phyloP scores from a whole-genome alignment of 2,888 invertebrate species.

The Oeneis ivallda region DNA sequence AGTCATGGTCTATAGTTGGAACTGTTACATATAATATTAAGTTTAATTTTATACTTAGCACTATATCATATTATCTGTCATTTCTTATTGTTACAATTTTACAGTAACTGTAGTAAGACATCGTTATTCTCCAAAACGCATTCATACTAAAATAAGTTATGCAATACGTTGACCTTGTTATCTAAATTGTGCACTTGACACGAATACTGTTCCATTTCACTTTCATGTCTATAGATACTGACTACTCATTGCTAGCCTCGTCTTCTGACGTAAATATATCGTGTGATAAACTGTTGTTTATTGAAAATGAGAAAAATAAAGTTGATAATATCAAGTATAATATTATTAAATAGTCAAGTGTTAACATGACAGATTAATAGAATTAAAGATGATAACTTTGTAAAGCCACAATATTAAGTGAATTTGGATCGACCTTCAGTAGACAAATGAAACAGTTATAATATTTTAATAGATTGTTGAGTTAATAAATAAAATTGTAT shows the following conservation, averaged over 20 bases:
- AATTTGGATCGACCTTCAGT: neutral
- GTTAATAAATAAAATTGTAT: conserved; percentile 41
- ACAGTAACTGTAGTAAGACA: conserved; percentile 10
- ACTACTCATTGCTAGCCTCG: conserved; percentile 52
- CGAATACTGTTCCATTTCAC: conserved; percentile 80
- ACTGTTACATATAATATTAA: neutral
- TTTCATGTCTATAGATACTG: conserved; percentile 68
- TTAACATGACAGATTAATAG: conserved; percentile 11
- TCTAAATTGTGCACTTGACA: conserved; percentile 81
- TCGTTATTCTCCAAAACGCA: conserved; percentile 37
- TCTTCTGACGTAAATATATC: conserved; percentile 51
- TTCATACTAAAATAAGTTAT: conserved; percentile 64
- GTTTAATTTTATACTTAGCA: neutral
- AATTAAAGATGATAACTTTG: conserved; percentile 7
- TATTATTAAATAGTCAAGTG: conserved; percentile 20
- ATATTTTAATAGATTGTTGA: conserved; percentile 27
- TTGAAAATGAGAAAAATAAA: conserved; percentile 23
- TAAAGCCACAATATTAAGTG: conserved; percentile 9
- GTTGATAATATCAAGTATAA: conserved; percentile 7
- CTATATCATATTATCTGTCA: neutral
- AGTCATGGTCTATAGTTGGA: conserved; percentile 14
- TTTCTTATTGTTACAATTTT: neutral
- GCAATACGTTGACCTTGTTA: conserved; percentile 77
- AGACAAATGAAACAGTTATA: conserved; percentile 20
- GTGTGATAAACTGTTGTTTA: conserved; percentile 35